Evolutionary conservation across 2,888 invertebrate genomes (phyloP).

Genomic region (Cabera pusaria): DNA sequence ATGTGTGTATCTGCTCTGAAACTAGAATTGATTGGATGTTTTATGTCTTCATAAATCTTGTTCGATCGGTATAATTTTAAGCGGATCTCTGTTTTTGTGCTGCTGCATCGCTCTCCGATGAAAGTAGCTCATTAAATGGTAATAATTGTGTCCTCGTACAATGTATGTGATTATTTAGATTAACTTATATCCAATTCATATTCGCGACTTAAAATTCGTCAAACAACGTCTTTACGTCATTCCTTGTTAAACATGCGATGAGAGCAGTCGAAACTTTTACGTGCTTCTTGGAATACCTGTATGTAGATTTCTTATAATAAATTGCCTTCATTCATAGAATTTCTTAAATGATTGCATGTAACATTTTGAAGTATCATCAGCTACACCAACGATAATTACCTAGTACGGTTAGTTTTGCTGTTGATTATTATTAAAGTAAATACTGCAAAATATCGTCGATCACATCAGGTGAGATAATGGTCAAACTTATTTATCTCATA

Average conservation of each 20-base stretch:
- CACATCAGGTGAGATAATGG: too few relatives aligned
- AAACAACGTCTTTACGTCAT: conserved; percentile 15
- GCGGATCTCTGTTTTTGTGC: neutral
- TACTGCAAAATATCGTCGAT: too few relatives aligned
- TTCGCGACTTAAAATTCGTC: conserved; percentile 6
- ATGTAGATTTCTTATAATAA: conserved; percentile 6
- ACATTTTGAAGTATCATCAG: conserved; percentile 4
- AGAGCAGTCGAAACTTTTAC: conserved; percentile 10
- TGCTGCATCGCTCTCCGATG: neutral
- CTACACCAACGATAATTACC: too few relatives aligned
- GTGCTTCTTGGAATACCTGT: conserved; percentile 3
- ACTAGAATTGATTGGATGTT: conserved; percentile 9
- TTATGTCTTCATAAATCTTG: conserved; percentile 4
- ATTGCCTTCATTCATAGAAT: conserved; percentile 6
- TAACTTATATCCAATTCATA: too few relatives aligned
- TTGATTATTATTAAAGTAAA: too few relatives aligned
- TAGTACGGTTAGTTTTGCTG: too few relatives aligned
- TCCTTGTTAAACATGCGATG: conserved; percentile 11
- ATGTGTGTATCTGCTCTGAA: conserved; percentile 10
- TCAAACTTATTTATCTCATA: too few relatives aligned
- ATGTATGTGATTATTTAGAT: conserved; percentile 1
- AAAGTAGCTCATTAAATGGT: conserved; percentile 1
- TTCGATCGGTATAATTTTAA: neutral
- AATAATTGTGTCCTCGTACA: conserved; percentile 2
- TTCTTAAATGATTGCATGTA: neutral